Evolutionary conservation across 92 coral and sea anemone species (phyloP).

Genomic region (Nematostella vectensis): DNA sequence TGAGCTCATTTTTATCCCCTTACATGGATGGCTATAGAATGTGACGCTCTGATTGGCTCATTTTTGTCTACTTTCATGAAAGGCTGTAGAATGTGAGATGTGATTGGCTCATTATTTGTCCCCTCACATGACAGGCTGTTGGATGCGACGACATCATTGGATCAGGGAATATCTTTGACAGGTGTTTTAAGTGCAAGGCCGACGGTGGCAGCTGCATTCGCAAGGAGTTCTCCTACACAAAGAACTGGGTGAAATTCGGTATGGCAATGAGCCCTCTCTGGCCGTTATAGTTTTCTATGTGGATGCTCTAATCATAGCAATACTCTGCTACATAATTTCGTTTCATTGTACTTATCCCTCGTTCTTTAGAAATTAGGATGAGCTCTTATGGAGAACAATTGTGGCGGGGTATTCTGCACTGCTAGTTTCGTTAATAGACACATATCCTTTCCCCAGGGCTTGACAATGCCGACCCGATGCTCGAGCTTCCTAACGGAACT

Average conservation of each 20-base stretch:
- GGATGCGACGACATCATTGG: constrained; percentile 53
- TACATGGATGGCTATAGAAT: too few relatives aligned
- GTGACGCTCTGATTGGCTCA: too few relatives aligned
- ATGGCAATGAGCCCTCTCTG: constrained; percentile 6
- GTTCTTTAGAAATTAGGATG: not conserved
- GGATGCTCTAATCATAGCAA: too few relatives aligned
- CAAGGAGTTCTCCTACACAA: constrained; percentile 22
- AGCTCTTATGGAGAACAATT: not conserved
- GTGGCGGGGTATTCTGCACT: too few relatives aligned
- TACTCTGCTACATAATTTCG: too few relatives aligned
- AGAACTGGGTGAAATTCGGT: constrained; percentile 44
- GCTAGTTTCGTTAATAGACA: too few relatives aligned
- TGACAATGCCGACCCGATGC: constrained; percentile 36
- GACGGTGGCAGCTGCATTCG: constrained; percentile 60
- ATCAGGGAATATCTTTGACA: constrained; percentile 42
- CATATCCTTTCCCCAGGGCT: too few relatives aligned
- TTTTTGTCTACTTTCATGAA: too few relatives aligned
- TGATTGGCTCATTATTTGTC: too few relatives aligned
- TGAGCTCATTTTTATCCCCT: too few relatives aligned
- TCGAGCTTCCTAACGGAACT: constrained; percentile 47
- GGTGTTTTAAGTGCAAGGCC: constrained; percentile 75
- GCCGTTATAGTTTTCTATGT: too few relatives aligned
- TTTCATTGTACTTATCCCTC: not conserved
- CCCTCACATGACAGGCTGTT: constrained; percentile 59
- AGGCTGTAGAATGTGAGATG: too few relatives aligned